These are phyloP conservation scores for Tetramorium simillimum DNA, from an alignment of 1,140 invertebrate species.

Conservation along the genomic window DNA sequence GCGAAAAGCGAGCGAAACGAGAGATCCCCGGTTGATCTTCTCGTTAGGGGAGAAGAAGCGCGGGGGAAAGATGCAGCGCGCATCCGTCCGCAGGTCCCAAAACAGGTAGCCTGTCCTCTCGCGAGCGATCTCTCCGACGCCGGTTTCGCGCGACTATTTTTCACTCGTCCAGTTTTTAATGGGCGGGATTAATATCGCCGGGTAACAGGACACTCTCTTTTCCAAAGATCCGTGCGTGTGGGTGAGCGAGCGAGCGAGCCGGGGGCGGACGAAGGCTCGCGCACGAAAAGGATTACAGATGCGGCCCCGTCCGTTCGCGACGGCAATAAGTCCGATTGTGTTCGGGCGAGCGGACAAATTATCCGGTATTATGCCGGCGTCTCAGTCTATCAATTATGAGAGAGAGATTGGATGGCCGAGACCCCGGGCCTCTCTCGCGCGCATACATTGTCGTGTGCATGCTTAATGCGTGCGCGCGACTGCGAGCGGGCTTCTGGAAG, in stretches of 20 bases:
- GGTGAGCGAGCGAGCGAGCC: conserved; percentile 67
- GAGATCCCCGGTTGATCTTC: conserved; percentile 16
- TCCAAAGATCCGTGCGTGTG: conserved; percentile 72
- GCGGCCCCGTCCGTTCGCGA: conserved; percentile 83
- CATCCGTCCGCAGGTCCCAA: conserved; percentile 67
- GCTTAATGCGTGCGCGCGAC: conserved; percentile 36
- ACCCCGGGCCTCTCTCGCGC: conserved; percentile 4
- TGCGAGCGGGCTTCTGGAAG: conserved; percentile 57
- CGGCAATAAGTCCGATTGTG: conserved; percentile 85
- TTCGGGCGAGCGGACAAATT: conserved; percentile 84
- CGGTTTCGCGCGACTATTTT: conserved; percentile 82
- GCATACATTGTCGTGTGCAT: conserved; percentile 8
- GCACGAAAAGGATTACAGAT: conserved; percentile 83
- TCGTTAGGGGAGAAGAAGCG: background rate
- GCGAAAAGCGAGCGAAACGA: conserved; percentile 49
- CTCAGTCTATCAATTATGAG: conserved; percentile 84
- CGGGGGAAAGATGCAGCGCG: conserved; percentile 2
- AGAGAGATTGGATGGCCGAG: conserved; percentile 57
- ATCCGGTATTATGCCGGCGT: conserved; percentile 82
- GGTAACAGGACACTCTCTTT: conserved; percentile 84
- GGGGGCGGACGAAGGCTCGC: conserved; percentile 10
- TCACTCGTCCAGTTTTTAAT: conserved; percentile 85
- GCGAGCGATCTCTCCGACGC: conserved; percentile 64
- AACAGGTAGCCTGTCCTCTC: conserved; percentile 80
- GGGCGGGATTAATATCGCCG: conserved; percentile 84